Evolutionary conservation across 2,888 invertebrate species (phyloP), one percentile per base, ranked within the genome.

Genomic region (Drosophila multiciliata): DNA sequence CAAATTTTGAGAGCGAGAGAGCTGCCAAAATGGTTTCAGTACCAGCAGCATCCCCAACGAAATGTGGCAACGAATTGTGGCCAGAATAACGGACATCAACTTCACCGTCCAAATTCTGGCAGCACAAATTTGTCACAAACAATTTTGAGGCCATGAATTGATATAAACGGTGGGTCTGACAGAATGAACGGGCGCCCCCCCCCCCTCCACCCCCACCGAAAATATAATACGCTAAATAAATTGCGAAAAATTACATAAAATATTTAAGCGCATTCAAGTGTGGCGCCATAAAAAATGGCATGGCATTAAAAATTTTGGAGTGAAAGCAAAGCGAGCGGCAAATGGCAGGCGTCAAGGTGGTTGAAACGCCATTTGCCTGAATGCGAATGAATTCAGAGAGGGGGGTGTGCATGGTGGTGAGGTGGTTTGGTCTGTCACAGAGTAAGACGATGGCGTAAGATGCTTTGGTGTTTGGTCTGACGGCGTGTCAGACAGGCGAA

Each of bases 241-340:
- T 90, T 90, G 90, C 89, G 82, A 89, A 90, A 90, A 87, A 87
- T 87, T 87, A 87, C 90, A 87, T 87, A 84, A 87, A 87, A 87
- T 90, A 87, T 87, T 87, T 90, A 90, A 87, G 84, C 80, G 87
- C 87, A 90, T 87, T 87, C 87, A 88, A 87, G 90, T 88, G 90
- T 88, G 74, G 88, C 82, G 79, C 81, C 69, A 86, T 89, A 89
- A 87, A 86, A 87, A 89, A 87, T 87, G 88, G 88, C 77, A 58
- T 35, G 72, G 86, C 88, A 90, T 89, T 87, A 90, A 88, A 87
- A 87, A 82, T 82, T 89, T 87, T 78, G 52, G 71, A 80, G 75
- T 66, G 76, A 89, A 89, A 87, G 84, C 84, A 85, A 85, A 85
- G 85, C 85, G 84, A 89, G 84, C 87, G 85, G 79, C 73, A 85